Percentiles rank a stretch among this genome's conserved stretches.
These are phyloP conservation scores for Falco columbarius DNA, from an alignment of 2,797 vertebrate genomes.

Conservation along the genomic window DNA sequence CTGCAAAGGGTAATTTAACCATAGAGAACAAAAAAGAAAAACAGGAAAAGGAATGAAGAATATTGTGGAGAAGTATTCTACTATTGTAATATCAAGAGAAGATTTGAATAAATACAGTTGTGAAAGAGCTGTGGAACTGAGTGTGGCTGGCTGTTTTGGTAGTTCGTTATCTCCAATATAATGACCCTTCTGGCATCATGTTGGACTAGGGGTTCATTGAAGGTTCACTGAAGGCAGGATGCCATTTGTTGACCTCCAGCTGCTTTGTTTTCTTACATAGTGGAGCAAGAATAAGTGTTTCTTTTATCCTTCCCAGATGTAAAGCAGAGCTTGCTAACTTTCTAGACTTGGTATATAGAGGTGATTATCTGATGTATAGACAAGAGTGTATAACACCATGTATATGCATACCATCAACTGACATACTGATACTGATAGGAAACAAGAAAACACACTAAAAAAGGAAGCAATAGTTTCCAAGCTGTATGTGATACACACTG, in stretches of 20 bases:
- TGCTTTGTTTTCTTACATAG: constrained; percentile 42
- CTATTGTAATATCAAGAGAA: background rate
- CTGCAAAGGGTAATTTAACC: background rate
- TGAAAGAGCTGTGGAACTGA: background rate
- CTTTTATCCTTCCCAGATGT: constrained; percentile 42
- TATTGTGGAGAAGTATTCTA: background rate
- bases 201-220: constrained; percentile 5
- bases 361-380: background rate
- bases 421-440: background rate
- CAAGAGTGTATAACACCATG: background rate
- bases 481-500: background rate
- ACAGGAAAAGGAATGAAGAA: background rate
- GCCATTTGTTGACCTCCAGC: constrained; percentile 41
- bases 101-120: background rate
- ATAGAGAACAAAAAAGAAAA: background rate
- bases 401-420: background rate
- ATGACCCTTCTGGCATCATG: background rate
- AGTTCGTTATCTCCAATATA: background rate
- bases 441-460: background rate
- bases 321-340: constrained; percentile 9
- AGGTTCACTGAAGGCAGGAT: constrained; percentile 41
- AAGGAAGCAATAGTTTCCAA: background rate
- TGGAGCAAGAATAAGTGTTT: constrained; percentile 19
- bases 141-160: background rate
- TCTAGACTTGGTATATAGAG: background rate